Conservation (phyloP, 2,888 invertebrate species). For the Cephus nigrinus region DNA sequence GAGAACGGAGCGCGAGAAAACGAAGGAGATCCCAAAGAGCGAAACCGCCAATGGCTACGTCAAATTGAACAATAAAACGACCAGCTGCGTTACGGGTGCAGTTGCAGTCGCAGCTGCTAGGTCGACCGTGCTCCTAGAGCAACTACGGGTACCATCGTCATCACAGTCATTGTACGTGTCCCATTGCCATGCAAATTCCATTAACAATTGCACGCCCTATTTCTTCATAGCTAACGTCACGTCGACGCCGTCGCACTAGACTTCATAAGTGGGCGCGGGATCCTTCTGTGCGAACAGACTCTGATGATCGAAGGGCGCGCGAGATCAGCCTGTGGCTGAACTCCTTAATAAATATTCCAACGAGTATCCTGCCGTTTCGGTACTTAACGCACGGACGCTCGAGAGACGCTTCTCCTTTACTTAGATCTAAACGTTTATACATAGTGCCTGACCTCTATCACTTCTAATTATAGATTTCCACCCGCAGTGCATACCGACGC, state of each 20-base stretch:
- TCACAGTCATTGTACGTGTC: conserved; percentile 13
- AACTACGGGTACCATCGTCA: not conserved
- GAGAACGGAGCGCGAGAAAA: conserved; percentile 6
- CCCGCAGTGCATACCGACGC: conserved; percentile 2
- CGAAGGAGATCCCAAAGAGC: not conserved
- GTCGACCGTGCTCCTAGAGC: not conserved
- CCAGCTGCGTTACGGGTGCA: not conserved
- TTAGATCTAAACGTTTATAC: conserved; percentile 14
- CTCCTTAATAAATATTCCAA: not conserved
- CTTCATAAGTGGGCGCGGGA: not conserved
- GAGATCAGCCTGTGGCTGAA: not conserved
- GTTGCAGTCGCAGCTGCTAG: not conserved
- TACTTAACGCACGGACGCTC: not conserved
- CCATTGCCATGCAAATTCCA: conserved; percentile 51
- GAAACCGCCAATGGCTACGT: not conserved
- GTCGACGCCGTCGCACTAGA: not conserved
- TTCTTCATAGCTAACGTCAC: conserved; percentile 19
- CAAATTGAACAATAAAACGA: not conserved
- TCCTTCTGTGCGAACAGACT: too few species aligned
- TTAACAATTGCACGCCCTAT: conserved; percentile 46
- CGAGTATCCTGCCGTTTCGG: not conserved
- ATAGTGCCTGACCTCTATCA: conserved; percentile 20
- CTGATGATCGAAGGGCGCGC: not conserved
- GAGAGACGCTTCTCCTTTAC: not conserved
- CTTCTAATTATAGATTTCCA: conserved; percentile 16